Evolutionary conservation across 2,113 vertebrate genomes (phyloP).

Genomic region (Gobiocypris rarus): DNA sequence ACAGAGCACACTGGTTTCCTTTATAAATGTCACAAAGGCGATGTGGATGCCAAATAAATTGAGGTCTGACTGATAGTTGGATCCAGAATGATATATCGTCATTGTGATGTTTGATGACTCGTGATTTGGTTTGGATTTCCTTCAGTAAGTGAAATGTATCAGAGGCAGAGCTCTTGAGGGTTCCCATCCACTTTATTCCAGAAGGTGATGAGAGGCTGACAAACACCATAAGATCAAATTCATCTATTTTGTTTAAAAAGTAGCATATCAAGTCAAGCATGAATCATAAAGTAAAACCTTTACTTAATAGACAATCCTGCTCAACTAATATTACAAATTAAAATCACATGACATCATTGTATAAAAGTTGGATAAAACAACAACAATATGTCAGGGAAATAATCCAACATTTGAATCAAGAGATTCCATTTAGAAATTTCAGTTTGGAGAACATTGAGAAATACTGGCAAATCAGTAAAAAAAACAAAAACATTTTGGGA

Average conservation of each 20-base stretch:
- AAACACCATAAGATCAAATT: neutral
- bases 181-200: neutral
- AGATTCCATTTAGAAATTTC: too few species aligned
- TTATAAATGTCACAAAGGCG: slow-evolving; percentile 8
- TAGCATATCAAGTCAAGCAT: neutral
- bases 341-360: too few species aligned
- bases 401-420: too few species aligned
- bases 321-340: too few species aligned
- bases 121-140: slow-evolving; percentile 35
- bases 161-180: neutral
- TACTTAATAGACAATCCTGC: too few species aligned
- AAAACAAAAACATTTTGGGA: too few species aligned
- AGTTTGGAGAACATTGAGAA: too few species aligned
- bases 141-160: neutral
- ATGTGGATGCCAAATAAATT: slow-evolving; percentile 17
- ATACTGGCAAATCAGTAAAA: too few species aligned
- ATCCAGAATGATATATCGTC: neutral
- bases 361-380: too few species aligned
- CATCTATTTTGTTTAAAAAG: neutral
- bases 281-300: neutral
- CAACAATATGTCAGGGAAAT: too few species aligned
- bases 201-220: neutral
- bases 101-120: slow-evolving; percentile 37
- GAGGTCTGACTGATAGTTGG: neutral
- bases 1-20: neutral